Conservation (phyloP, 2,888 invertebrate species). For the Chymomyza procnemis region DNA sequence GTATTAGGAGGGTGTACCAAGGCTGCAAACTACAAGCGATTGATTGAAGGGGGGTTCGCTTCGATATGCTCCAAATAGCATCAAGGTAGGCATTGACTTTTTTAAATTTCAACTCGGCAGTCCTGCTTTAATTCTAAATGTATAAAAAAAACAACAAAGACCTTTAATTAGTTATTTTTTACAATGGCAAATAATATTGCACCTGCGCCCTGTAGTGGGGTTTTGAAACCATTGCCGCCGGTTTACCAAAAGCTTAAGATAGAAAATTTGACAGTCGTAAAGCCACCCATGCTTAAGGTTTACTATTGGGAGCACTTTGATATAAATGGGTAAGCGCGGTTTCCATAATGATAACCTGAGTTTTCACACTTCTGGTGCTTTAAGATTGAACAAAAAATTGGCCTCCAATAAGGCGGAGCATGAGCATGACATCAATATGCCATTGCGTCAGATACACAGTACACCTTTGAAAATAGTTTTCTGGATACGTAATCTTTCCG, state of each 20-base stretch:
- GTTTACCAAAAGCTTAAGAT: slow-evolving; percentile 60
- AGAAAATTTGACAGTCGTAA: slow-evolving; percentile 66
- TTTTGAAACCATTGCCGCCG: slow-evolving; percentile 14
- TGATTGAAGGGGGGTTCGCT: neutral
- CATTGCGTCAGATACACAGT: slow-evolving; percentile 67
- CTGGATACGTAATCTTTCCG: slow-evolving; percentile 63
- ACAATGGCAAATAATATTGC: slow-evolving; percentile 6
- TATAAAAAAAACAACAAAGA: neutral
- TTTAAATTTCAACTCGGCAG: neutral
- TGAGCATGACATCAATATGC: slow-evolving; percentile 59
- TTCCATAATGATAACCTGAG: neutral
- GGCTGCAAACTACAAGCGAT: neutral
- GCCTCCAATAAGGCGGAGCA: slow-evolving; percentile 39
- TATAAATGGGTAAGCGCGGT: slow-evolving; percentile 55
- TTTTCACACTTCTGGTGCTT: neutral
- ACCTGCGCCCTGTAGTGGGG: slow-evolving; percentile 32
- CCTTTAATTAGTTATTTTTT: neutral
- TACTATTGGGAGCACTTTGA: slow-evolving; percentile 72
- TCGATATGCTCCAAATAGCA: neutral
- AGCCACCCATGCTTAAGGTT: slow-evolving; percentile 65
- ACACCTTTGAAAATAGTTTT: slow-evolving; percentile 66
- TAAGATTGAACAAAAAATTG: slow-evolving; percentile 59
- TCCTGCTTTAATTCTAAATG: neutral
- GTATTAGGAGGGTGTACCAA: slow-evolving; percentile 22
- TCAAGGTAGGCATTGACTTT: neutral